Evolutionary conservation across 1,140 invertebrate species (phyloP).

Genomic region (Melipona quadrifasciata): DNA sequence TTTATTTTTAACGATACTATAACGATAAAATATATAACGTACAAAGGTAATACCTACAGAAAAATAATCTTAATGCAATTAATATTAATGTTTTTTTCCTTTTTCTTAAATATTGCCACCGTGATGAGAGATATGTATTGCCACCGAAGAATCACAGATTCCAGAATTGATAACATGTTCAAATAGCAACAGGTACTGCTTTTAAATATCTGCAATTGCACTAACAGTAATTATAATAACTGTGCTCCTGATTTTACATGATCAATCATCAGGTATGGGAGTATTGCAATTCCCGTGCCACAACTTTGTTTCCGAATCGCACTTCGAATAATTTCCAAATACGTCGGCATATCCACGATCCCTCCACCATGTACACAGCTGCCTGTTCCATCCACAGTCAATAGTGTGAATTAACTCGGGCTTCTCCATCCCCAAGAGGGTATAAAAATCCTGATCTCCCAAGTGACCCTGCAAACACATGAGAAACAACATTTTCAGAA

Average conservation of each 20-base stretch:
- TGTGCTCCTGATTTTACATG: not conserved
- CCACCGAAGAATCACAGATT: slow-evolving; percentile 41
- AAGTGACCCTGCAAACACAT: slow-evolving; percentile 86
- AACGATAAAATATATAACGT: slow-evolving; percentile 28
- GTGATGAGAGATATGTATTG: slow-evolving; percentile 8
- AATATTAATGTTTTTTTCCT: not conserved
- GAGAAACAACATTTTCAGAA: not conserved
- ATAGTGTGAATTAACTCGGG: slow-evolving; percentile 89
- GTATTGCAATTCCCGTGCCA: slow-evolving; percentile 95
- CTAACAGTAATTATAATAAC: not conserved
- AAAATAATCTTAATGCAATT: slow-evolving; percentile 6
- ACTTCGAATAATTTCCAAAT: slow-evolving; percentile 89
- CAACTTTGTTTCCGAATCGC: slow-evolving; percentile 87
- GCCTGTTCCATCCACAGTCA: slow-evolving; percentile 92
- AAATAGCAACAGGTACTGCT: slow-evolving; percentile 29
- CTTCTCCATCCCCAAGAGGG: slow-evolving; percentile 88
- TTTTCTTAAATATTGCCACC: slow-evolving; percentile 27
- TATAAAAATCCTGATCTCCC: slow-evolving; percentile 95
- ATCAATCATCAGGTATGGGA: slow-evolving; percentile 84
- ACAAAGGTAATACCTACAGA: not conserved
- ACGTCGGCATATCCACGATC: slow-evolving; percentile 89
- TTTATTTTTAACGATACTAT: not conserved
- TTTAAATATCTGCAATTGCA: slow-evolving; percentile 10
- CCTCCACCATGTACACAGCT: slow-evolving; percentile 93
- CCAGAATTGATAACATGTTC: not conserved